Evolutionary conservation across 1,140 invertebrate species (phyloP).

Genomic region (Chironomus striatipennis): DNA sequence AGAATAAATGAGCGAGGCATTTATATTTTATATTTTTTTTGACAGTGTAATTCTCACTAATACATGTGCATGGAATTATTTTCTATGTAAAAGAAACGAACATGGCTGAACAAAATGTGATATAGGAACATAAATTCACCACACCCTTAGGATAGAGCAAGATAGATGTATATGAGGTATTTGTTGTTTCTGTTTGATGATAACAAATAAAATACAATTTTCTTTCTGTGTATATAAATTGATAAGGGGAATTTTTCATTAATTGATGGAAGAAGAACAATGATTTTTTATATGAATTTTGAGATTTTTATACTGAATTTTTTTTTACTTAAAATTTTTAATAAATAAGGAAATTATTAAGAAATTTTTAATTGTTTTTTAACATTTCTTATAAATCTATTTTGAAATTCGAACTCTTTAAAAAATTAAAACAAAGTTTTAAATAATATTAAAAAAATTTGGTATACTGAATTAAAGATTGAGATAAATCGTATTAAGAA

Average conservation of each 20-base stretch:
- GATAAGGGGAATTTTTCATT: background rate
- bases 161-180: background rate
- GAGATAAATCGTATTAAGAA: no score
- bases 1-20: background rate
- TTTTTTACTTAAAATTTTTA: no score
- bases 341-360: no score
- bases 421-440: no score
- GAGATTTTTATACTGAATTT: no score
- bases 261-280: background rate
- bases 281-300: no score
- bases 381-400: no score
- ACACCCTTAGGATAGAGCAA: background rate
- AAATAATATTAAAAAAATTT: no score
- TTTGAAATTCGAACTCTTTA: no score
- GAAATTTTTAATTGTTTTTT: no score
- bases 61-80: background rate
- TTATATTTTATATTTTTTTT: background rate
- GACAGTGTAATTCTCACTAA: slow-evolving; percentile 17
- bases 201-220: background rate
- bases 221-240: background rate
- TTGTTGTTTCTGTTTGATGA: background rate
- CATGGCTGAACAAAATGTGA: slow-evolving; percentile 16
- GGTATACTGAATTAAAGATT: no score
- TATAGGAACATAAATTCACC: background rate
- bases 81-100: background rate